Base-by-base conservation (phyloP, 2,888 invertebrate genomes). In the Cephus spinipes region DNA sequence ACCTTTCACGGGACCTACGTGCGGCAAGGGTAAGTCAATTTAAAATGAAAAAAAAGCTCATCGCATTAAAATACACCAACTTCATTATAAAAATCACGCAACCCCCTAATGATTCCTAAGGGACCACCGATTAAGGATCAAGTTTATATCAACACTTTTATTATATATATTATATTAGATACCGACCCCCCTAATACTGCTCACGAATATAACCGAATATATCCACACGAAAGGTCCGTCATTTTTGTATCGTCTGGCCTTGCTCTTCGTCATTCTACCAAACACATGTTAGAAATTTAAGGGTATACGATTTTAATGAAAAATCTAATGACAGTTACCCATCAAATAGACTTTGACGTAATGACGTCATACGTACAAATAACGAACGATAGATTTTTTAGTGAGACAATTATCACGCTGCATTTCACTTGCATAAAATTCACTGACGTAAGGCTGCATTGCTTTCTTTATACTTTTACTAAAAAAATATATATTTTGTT, bases 1-100 rank as follows among this genome's bases (percentile, higher is more conserved):
- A 0, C 94, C 96, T 82, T 98, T 95, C 89, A 96, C 96, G 0
- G 99, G 98, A 36, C 96, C 97, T 0, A 97, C 97, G 15, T 99
- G 99, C 92, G 97, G 97, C 82, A 94, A 96, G 92, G 95, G 96
- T 96, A 89, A 89, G 90, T 77, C 55, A 55, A 55, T 55, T 55
- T 23, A 55, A 55, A 55, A 32, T 30, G 11, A 12, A 1, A 15
- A 76, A 34, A 12, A 30, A 31, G 15, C 12, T 75, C 33, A 68
- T 71, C 77, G 55, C 31, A 73, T 33, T 55, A n/a, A 30, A 32
- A 79, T 55, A 23, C 55, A 55, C 23, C 23, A 55, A 55, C 23
- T 55, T 55, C 55, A 55, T 15, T 55, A 55, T 23, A 55, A 55
- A 55, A 55, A 55, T 55, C 55, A 55, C 55, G 55, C 55, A 9